Base-by-base conservation (phyloP, 2,888 invertebrate genomes). In the Agrenia bidenticulata region DNA sequence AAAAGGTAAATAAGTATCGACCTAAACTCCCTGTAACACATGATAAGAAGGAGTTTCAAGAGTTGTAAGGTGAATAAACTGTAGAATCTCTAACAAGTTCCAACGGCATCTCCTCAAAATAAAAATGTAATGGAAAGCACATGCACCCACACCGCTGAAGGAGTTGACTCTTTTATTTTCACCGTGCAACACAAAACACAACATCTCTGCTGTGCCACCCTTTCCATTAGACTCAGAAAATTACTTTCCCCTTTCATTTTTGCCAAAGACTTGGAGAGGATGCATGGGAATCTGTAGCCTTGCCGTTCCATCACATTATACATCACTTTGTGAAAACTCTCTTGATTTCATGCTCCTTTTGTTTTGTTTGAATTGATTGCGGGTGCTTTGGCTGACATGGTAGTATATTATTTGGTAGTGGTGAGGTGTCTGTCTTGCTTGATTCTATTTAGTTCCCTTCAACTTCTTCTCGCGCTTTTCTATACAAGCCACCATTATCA, bases 141-240 rank as follows among this genome's bases (percentile, higher is more conserved):
- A n/a, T n/a, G n/a, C n/a, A n/a, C n/a, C n/a, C n/a, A n/a, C n/a
- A n/a, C n/a, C n/a, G n/a, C n/a, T n/a, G n/a, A n/a, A n/a, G n/a
- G n/a, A n/a, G n/a, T n/a, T n/a, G n/a, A n/a, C n/a, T n/a, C n/a
- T n/a, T n/a, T n/a, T n/a, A n/a, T n/a, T n/a, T n/a, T n/a, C n/a
- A n/a, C n/a, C n/a, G n/a, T n/a, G n/a, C n/a, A n/a, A n/a, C n/a
- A n/a, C n/a, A n/a, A n/a, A n/a, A n/a, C n/a, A n/a, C n/a, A n/a
- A n/a, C n/a, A n/a, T n/a, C n/a, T 32, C 32, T 32, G 32, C 32
- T 32, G 32, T 32, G 4, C 57, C 60, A 63, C 60, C 61, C 63
- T 63, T 65, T 55, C 54, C 58, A 63, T 58, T 62, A 60, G 60
- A 64, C 49, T 50, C 39, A 57, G 49, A 67, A 55, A 61, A 64